These are phyloP conservation scores for Blastomussa wellsi DNA, from an alignment of 92 coral and sea anemone genomes.

Conservation along the genomic window DNA sequence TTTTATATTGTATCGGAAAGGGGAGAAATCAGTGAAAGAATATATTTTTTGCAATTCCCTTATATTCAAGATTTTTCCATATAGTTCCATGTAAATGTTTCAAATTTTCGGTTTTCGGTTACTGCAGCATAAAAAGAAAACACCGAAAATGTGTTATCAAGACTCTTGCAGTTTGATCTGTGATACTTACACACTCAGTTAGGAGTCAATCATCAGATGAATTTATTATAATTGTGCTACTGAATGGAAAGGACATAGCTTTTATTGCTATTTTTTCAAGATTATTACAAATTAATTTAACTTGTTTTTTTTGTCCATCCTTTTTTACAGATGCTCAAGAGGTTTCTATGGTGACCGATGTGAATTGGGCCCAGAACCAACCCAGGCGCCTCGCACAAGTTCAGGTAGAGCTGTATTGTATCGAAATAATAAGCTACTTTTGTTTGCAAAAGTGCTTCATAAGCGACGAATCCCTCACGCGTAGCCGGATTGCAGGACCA, in stretches of 20 bases:
- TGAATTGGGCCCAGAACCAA: conserved; percentile 6
- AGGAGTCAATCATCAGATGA: background rate
- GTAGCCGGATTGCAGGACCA: background rate
- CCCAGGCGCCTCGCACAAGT: background rate
- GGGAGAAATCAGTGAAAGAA: background rate
- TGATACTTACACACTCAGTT: no score
- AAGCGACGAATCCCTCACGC: background rate
- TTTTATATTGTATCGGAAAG: background rate
- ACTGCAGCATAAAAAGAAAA: no score
- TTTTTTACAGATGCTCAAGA: conserved; percentile 39
- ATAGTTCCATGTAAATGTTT: background rate
- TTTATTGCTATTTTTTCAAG: background rate
- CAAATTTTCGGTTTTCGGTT: background rate
- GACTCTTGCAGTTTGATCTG: background rate
- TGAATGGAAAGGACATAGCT: background rate
- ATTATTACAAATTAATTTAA: no score
- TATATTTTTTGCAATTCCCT: no score
- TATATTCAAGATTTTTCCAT: no score
- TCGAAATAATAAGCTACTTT: background rate
- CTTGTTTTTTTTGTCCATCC: background rate
- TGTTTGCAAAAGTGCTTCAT: background rate
- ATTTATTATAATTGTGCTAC: background rate
- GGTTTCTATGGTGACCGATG: conserved; percentile 60
- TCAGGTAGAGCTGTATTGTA: conserved; percentile 12
- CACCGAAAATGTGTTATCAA: background rate